Evolutionary conservation across 2,113 vertebrate species (phyloP).

Genomic region (Hiodon tergisus): DNA sequence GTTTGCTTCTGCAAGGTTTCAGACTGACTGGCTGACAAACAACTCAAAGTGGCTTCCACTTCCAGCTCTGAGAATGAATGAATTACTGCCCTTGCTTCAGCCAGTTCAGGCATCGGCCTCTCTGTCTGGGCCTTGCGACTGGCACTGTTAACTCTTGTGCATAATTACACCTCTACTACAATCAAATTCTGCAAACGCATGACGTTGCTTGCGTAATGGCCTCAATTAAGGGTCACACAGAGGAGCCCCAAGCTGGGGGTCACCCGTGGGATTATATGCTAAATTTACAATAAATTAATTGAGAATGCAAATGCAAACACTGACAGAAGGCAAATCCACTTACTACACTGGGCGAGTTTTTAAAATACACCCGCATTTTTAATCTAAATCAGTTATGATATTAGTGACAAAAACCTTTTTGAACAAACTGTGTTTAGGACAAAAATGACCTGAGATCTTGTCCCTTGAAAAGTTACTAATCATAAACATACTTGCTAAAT

Average conservation of each 20-base stretch:
- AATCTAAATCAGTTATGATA: no score
- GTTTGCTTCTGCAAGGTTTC: no score
- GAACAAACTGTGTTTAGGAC: neutral
- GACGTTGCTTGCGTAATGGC: slow-evolving; percentile 57
- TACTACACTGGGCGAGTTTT: slow-evolving; percentile 20
- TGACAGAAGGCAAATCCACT: slow-evolving; percentile 54
- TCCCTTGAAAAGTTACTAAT: no score
- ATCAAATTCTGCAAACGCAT: slow-evolving; percentile 57
- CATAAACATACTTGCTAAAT: no score
- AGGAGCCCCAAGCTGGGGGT: slow-evolving; percentile 40
- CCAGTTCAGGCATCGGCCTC: slow-evolving; percentile 38
- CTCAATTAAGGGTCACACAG: slow-evolving; percentile 61
- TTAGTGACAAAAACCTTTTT: no score
- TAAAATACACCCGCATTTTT: no score
- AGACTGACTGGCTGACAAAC: slow-evolving; percentile 29
- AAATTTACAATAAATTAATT: slow-evolving; percentile 59
- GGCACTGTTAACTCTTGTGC: slow-evolving; percentile 57
- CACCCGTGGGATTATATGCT: slow-evolving; percentile 45
- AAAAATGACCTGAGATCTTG: neutral
- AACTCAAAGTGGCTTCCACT: slow-evolving; percentile 16
- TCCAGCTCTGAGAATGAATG: slow-evolving; percentile 19
- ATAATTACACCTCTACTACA: slow-evolving; percentile 64
- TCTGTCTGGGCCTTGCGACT: slow-evolving; percentile 58
- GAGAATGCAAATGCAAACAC: slow-evolving; percentile 62
- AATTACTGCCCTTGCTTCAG: slow-evolving; percentile 46